Evolutionary conservation across 2,888 invertebrate genomes (phyloP).

Genomic region (Lucinisca nassula): DNA sequence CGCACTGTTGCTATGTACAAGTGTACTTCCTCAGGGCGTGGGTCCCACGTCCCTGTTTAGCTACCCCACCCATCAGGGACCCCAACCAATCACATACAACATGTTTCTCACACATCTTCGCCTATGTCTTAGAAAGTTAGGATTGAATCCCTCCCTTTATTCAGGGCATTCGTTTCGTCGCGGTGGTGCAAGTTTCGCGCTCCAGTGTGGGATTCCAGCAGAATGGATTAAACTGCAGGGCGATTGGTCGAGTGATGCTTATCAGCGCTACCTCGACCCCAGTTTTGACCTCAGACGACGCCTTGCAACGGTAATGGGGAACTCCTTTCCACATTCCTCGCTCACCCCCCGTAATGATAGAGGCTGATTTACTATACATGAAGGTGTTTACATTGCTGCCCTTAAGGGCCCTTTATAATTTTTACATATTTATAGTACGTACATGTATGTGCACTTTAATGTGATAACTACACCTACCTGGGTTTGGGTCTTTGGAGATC

Average conservation of each 20-base stretch:
- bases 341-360: neutral
- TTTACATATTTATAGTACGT: no score
- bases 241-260: neutral
- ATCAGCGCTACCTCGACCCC: constrained; percentile 14
- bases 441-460: neutral
- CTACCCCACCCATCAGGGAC: neutral
- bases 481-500: no score
- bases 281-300: neutral
- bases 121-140: neutral
- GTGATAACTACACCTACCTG: no score
- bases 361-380: neutral
- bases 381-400: neutral
- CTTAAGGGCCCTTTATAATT: neutral
- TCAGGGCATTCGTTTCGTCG: constrained; percentile 40
- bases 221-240: neutral
- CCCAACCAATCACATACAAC: neutral
- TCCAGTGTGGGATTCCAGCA: constrained; percentile 41
- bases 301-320: neutral
- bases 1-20: constrained; percentile 1
- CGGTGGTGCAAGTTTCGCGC: constrained; percentile 34
- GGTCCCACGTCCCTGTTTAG: neutral
- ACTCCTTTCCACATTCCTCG: constrained; percentile 2
- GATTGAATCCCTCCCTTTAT: constrained; percentile 17
- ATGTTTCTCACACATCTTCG: constrained; percentile 3
- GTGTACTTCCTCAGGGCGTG: neutral